Base-by-base conservation (phyloP, 92 coral and sea anemone species). In the Palythoa grandis region DNA sequence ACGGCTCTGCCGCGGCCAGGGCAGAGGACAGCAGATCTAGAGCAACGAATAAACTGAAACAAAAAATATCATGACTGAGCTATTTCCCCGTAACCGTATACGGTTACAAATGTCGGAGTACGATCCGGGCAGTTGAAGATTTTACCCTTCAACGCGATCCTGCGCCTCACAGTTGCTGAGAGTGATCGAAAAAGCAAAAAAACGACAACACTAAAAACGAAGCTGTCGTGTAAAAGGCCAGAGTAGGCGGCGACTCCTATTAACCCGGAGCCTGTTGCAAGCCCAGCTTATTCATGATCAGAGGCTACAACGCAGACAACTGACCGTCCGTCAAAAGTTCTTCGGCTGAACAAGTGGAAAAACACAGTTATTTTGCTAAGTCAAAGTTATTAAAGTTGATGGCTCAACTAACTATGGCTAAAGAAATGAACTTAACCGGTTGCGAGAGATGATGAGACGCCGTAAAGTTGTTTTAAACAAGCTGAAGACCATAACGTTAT, bases 381-480 rank as follows among this genome's bases (percentile, higher is more conserved):
- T 61, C 2, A 61, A 61, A 61, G 10, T 19, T 61, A 19, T 23
- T 19, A 19, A 8, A 19, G 24, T 61, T 61, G 68, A 61, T 61
- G 68, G 24, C 68, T 61, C 68, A 19, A 61, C 24, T 60, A 54
- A 60, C 66, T 61, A 61, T 61, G 68, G 68, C 68, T 61, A 61
- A 61, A 17, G 23, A 19, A n/a, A 61, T 61, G 68, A 61, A 17
- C 23, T 61, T 19, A 7, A 61, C 7, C 29, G 68, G 24, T 61
- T 61, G 68, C 68, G 0, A 61, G 68, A 61, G 24, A 61, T 61
- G 68, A 61, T n/a, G 68, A 61, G 7, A 61, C 22, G 68, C 68
- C 68, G 25, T 19, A 8, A 61, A 61, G 68, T 61, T 61, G 24
- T 17, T 60, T 61, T 17, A 61, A 61, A 61, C 68, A 19, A 19